Base-by-base conservation (phyloP, 2,113 vertebrate species). In the Malurus cyaneus region DNA sequence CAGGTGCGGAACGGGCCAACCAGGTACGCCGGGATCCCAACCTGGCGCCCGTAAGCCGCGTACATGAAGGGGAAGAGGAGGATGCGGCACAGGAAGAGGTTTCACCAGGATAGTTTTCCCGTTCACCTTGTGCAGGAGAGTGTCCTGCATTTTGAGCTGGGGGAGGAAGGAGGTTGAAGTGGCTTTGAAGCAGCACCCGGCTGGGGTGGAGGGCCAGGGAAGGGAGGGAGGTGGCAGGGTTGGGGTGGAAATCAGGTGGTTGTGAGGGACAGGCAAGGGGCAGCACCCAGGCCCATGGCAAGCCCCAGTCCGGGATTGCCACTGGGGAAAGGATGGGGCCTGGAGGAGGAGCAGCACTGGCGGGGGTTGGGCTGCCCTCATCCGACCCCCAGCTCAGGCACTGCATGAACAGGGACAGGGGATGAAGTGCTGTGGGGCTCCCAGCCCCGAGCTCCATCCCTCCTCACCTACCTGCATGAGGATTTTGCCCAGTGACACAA, bases 51-150 rank as follows among this genome's bases (percentile, higher is more conserved):
- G 6, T 99, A 99, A 86, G 98, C 97, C 96, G 98, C 98, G 97
- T 99, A 99, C 99, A 99, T 99, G 98, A 98, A 99, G 19, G 99
- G 99, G 97, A 99, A 99, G 60, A 99, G 98, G 29, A 98, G 97
- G 61, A 99, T 99, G 93, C 99, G 99, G 97, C 98, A 99, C 81
- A 97, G 46, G 88, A 99, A 98, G 98, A 99, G 86, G 98, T 99
- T n/a, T n/a, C 79, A 98, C 84, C 88, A 99, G 97, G 12, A 99
- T 97, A n/a, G n/a, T n/a, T n/a, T n/a, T 94, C 17, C 99, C 99
- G 1, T 99, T 99, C 86, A 97, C 96, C 93, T 99, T 99, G 98
- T 99, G 99, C 86, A 99, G 95, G 94, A 98, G 98, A 15, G 98
- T 98, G 70, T 99, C 98, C 97, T 99, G 99, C 96, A 99, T 98